Evolutionary conservation across 2,113 vertebrate genomes (phyloP).

Genomic region (Lophochroa leadbeateri): DNA sequence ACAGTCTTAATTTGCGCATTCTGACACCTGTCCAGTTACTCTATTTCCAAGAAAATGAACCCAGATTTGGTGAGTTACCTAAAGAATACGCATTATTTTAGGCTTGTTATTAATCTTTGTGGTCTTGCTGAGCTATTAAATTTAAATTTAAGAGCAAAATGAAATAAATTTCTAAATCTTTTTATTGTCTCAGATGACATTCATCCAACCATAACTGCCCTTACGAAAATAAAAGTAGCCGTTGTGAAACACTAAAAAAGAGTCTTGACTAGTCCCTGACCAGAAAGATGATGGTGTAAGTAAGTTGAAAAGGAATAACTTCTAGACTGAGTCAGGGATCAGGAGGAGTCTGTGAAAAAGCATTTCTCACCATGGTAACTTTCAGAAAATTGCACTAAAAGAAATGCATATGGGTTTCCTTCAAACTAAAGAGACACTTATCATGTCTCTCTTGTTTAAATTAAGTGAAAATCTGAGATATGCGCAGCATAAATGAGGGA

Average conservation of each 20-base stretch:
- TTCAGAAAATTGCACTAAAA: constrained; percentile 23
- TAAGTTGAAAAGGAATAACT: neutral
- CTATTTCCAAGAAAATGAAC: neutral
- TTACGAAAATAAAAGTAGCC: neutral
- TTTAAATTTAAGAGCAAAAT: neutral
- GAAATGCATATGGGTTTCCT: constrained; percentile 13
- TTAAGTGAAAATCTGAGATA: constrained; percentile 66
- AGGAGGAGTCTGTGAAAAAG: neutral
- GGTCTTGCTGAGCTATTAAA: neutral
- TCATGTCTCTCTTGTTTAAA: constrained; percentile 59
- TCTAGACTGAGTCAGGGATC: neutral
- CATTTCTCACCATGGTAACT: constrained; percentile 19
- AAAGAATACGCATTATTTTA: neutral
- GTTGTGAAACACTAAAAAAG: neutral
- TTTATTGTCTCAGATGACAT: neutral
- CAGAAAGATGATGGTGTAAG: neutral
- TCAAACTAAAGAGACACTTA: constrained; percentile 54
- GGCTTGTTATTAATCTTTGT: neutral
- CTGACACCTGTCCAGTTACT: neutral
- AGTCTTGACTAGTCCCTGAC: neutral
- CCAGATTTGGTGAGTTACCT: neutral
- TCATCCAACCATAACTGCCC: neutral
- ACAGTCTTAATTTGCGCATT: neutral
- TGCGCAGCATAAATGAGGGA: constrained; percentile 48
- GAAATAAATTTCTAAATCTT: neutral